Base-by-base conservation (phyloP, 2,888 invertebrate genomes). In the Macrosoma leucophasiata region DNA sequence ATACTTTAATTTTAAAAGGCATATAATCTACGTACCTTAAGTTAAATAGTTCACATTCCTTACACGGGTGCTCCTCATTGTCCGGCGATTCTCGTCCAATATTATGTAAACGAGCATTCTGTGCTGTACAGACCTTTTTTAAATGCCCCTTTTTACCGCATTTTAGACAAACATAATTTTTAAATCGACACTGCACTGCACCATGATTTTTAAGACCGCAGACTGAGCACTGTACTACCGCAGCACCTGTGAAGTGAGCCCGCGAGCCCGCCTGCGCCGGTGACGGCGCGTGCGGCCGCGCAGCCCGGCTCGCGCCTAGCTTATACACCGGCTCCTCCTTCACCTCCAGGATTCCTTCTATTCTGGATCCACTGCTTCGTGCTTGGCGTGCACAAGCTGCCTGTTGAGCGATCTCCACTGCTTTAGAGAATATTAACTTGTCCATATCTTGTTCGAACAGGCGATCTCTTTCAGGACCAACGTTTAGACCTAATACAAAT, bases 401-500 rank as follows among this genome's bases (percentile, higher is more conserved):
- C 23, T 36, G 32, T n/a, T 39, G 29, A 6, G 43, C 46, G 7
- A 38, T 12, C 14, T 41, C 40, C 29, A 41, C 13, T 10, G 46
- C 46, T 19, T 14, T 19, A n/a, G 35, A 18, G 12, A 41, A 29
- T 6, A 33, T 39, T 6, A 41, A 9, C 19, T 18, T 24, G n/a
- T 12, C 21, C 8, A 37, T 14, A 12, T 43, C 39, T 6, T 38
- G 28, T 13, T 35, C 41, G 12, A 33, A 38, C 13, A 36, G 34
- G 2, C 28, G 21, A 13, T 36, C 41, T 3, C 30, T 36, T 17
- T 35, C 36, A 3, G 29, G 41, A 0, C 46, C 43, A 2, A 18
- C 15, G 3, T 23, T 22, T 22, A 44, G n/a, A n/a, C 47, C 47
- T 2, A 47, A 27, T 7, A 47, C 36, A 21, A 22, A 44, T 33